Conservation (phyloP, 2,113 vertebrate species). For the Dipodomys spectabilis region DNA sequence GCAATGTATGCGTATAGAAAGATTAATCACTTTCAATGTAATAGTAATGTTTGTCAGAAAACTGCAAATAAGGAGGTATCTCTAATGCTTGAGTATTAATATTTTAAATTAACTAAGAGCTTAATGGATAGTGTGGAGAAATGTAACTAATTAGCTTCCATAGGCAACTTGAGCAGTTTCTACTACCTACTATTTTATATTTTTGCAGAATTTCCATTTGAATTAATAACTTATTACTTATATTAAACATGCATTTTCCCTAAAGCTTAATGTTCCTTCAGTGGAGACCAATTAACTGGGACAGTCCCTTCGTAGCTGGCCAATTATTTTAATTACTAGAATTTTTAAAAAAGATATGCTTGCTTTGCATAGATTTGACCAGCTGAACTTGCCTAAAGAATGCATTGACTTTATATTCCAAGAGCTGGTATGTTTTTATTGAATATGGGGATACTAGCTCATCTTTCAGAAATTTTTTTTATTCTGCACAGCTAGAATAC, state of each 20-base stretch:
- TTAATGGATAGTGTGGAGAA: constrained; percentile 60
- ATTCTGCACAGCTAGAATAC: background rate
- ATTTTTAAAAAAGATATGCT: constrained; percentile 65
- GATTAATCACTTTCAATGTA: constrained; percentile 15
- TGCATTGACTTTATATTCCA: constrained; percentile 39
- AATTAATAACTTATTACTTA: constrained; percentile 80
- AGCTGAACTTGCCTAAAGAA: constrained; percentile 53
- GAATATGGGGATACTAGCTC: background rate
- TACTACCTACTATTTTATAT: constrained; percentile 57
- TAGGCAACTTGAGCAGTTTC: constrained; percentile 46
- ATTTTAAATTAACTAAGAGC: constrained; percentile 70
- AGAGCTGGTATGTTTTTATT: constrained; percentile 37
- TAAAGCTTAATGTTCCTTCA: constrained; percentile 75
- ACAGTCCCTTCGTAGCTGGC: constrained; percentile 75
- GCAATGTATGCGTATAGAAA: background rate
- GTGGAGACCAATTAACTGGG: constrained; percentile 80
- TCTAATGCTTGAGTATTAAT: constrained; percentile 64
- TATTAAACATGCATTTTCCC: constrained; percentile 61
- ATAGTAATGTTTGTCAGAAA: constrained; percentile 37
- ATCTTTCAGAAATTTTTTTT: background rate
- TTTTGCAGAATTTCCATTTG: constrained; percentile 75
- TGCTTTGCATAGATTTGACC: constrained; percentile 73
- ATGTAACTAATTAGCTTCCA: constrained; percentile 55
- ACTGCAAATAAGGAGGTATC: background rate
- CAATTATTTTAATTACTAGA: constrained; percentile 81